Evolutionary conservation across 2,113 vertebrate genomes (phyloP), one percentile per base, ranked within the genome.

Genomic region (Daphoenositta chrysoptera): DNA sequence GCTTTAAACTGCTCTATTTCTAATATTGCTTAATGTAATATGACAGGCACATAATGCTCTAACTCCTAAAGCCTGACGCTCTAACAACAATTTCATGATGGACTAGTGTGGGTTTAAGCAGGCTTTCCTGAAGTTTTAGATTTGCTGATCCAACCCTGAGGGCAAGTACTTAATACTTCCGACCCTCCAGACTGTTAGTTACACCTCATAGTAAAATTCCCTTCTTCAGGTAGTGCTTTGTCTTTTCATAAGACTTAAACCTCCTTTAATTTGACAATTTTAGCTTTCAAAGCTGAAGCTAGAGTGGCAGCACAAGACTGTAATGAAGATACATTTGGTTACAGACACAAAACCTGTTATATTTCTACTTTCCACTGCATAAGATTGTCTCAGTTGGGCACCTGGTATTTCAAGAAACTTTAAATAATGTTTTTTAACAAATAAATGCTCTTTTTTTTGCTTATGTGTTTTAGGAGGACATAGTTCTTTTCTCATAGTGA

Each of bases 171-270:
- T 42, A 63, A 33, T 75, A 10, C 54, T 89, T 80, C 19, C 39
- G 57, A 61, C 27, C 45, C 81, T 91, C 45, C 37, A 63, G 72
- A 16, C 15, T 53, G 11, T 37, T 61, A 39, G 26, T 65, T 81
- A 26, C 3, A 9, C 7, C 13, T 53, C 0, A 4, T 6, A 23
- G 77, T 33, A 65, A 23, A 11, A 16, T 39, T 5, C 8, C 37
- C 58, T 42, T 87, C 47, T 65, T 57, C 60, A 57, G 54, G 63
- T 70, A 26, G 13, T n/a, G 54, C 40, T 73, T 45, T 89, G 76
- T 60, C 45, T 57, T 61, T 42, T n/a, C 22, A 0, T 28, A 51
- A 44, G 8, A 1, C 26, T 77, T 83, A 45, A 94, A 63, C 15
- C n/a, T 69, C 23, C 11, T 64, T 60, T 76, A 9, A 19, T 82